Conservation (phyloP, 2,888 invertebrate species). For the Synergus japonicus region DNA sequence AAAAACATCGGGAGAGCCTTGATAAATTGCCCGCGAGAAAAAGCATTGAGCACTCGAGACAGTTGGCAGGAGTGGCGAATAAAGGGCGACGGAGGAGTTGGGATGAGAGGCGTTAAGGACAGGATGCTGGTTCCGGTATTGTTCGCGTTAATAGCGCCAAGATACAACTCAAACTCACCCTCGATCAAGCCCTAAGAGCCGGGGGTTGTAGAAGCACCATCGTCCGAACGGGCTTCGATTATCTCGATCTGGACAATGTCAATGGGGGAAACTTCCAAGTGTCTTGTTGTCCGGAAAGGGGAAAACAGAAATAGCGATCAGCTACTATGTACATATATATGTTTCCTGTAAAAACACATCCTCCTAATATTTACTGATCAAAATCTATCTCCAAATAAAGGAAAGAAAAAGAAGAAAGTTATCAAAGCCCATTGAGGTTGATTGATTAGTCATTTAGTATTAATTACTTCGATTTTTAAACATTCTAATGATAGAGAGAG, state of each 20-base stretch:
- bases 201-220: conserved; percentile 61
- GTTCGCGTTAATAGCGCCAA: conserved; percentile 74
- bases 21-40: conserved; percentile 72
- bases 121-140: conserved; percentile 76
- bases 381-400: not conserved
- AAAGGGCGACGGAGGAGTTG: conserved; percentile 49
- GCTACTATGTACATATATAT: not conserved
- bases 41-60: conserved; percentile 65
- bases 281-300: conserved; percentile 51
- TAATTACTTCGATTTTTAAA: not conserved
- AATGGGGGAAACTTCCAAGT: conserved; percentile 62
- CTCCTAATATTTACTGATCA: not conserved
- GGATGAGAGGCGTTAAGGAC: conserved; percentile 70
- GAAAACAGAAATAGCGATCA: conserved; percentile 42
- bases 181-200: conserved; percentile 58
- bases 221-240: conserved; percentile 70
- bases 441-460: not conserved
- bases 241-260: conserved; percentile 74
- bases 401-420: not conserved
- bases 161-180: conserved; percentile 70
- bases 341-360: not conserved
- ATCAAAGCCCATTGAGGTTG: not conserved
- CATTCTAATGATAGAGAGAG: too few species aligned
- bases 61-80: conserved; percentile 50
- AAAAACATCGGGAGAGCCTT: conserved; percentile 69